Percentiles rank a stretch among this genome's conserved stretches.
Evolutionary conservation across 1,140 invertebrate species (phyloP).

Genomic region (Battus philenor): DNA sequence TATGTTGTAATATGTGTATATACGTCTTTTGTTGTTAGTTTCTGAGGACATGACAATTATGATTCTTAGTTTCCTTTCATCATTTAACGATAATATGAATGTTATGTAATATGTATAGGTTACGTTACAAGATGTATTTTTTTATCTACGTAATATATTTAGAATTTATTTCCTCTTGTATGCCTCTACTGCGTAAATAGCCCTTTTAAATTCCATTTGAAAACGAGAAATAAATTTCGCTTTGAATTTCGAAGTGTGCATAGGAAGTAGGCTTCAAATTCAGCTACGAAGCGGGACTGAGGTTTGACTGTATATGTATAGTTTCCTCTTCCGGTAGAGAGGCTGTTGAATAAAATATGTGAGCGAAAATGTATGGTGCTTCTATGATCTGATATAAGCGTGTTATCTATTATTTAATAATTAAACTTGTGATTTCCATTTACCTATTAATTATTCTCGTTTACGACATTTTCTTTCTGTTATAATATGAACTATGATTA

Average conservation of each 20-base stretch:
- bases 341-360: constrained; percentile 17
- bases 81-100: too few species aligned
- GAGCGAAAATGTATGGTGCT: constrained; percentile 9
- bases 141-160: too few species aligned
- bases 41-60: too few species aligned
- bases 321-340: constrained; percentile 16
- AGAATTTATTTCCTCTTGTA: too few species aligned
- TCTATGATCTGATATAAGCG: neutral
- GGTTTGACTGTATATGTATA: constrained; percentile 18
- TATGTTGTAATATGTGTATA: too few species aligned
- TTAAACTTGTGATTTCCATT: neutral
- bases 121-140: too few species aligned
- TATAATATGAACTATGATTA: too few species aligned
- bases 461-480: too few species aligned
- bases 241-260: constrained; percentile 18
- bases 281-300: constrained; percentile 14
- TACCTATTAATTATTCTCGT: too few species aligned
- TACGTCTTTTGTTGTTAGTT: too few species aligned
- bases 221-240: constrained; percentile 17
- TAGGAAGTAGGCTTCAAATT: constrained; percentile 18
- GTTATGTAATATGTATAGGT: too few species aligned
- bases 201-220: constrained; percentile 16
- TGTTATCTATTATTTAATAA: neutral
- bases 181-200: constrained; percentile 1
- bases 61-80: too few species aligned